These are phyloP conservation scores for Lomographa bimaculata DNA, from an alignment of 2,888 invertebrate genomes.

Conservation along the genomic window DNA sequence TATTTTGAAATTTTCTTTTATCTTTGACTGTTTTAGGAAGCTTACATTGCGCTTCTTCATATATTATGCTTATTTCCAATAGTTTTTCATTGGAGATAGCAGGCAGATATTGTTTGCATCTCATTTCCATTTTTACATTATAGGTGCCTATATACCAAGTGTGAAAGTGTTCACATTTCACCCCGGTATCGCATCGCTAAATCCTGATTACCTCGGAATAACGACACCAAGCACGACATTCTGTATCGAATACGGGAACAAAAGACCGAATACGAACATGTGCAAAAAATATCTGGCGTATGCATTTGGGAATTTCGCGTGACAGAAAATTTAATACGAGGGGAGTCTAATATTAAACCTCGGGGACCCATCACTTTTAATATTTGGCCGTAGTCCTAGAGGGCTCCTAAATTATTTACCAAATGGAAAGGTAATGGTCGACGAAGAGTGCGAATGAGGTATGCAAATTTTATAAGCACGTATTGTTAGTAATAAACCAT, in stretches of 20 bases:
- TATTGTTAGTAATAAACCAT: slow-evolving; percentile 71
- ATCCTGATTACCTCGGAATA: slow-evolving; percentile 55
- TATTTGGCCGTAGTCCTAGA: slow-evolving; percentile 79
- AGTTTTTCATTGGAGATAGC: too few species aligned
- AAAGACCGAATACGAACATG: slow-evolving; percentile 79
- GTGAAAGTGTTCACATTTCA: too few species aligned
- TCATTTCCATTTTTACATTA: too few species aligned
- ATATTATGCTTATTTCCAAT: too few species aligned
- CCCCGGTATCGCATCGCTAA: slow-evolving; percentile 36
- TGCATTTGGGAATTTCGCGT: slow-evolving; percentile 83
- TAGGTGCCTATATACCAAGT: too few species aligned
- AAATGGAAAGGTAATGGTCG: slow-evolving; percentile 83
- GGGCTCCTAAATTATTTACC: slow-evolving; percentile 82
- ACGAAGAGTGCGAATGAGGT: slow-evolving; percentile 78
- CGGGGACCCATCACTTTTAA: slow-evolving; percentile 83
- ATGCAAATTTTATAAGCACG: slow-evolving; percentile 80
- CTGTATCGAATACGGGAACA: slow-evolving; percentile 77
- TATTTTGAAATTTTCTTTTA: too few species aligned
- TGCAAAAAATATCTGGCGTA: slow-evolving; percentile 82
- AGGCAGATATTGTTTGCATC: too few species aligned
- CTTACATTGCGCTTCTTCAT: too few species aligned
- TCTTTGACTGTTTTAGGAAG: too few species aligned
- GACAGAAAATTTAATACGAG: slow-evolving; percentile 83
- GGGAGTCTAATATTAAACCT: slow-evolving; percentile 83
- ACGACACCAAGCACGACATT: slow-evolving; percentile 65